Conservation (phyloP, 2,888 invertebrate species). For the Gastrophysa polygoni region DNA sequence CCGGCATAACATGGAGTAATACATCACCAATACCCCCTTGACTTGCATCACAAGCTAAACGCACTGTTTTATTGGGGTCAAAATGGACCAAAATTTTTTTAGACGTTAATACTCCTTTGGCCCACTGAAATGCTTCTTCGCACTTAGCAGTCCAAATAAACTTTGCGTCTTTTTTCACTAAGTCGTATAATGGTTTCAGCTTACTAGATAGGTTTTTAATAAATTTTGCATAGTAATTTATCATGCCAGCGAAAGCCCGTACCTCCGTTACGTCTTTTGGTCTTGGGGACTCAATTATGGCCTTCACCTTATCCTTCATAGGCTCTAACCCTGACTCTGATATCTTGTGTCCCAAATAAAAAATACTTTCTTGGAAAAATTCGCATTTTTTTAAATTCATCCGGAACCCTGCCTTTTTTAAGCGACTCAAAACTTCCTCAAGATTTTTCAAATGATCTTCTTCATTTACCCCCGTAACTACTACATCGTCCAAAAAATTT, state of each 20-base stretch:
- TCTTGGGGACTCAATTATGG: conserved; percentile 5
- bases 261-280: conserved; percentile 27
- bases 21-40: conserved; percentile 22
- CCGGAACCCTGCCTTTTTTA: conserved; percentile 17
- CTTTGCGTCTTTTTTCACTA: conserved; percentile 3
- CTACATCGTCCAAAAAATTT: conserved; percentile 34
- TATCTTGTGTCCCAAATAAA: conserved; percentile 24
- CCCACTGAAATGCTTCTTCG: conserved; percentile 7
- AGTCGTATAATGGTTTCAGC: conserved; percentile 43
- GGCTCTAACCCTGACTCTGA: conserved; percentile 14
- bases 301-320: conserved; percentile 11
- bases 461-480: conserved; percentile 27
- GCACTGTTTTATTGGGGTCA: conserved; percentile 19
- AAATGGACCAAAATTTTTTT: conserved; percentile 15
- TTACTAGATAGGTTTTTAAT: conserved; percentile 34
- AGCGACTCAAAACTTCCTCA: conserved; percentile 11
- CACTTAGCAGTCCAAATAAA: conserved; percentile 40
- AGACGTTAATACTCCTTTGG: conserved; percentile 9
- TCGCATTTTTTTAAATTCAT: conserved; percentile 22
- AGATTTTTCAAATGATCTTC: conserved; percentile 26
- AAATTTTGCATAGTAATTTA: conserved; percentile 49
- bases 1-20: conserved; percentile 23
- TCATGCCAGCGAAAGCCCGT: conserved; percentile 45
- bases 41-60: conserved; percentile 21
- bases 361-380: conserved; percentile 22